Evolutionary conservation across 1,140 invertebrate genomes (phyloP).

Genomic region (Hyles euphorbiae): DNA sequence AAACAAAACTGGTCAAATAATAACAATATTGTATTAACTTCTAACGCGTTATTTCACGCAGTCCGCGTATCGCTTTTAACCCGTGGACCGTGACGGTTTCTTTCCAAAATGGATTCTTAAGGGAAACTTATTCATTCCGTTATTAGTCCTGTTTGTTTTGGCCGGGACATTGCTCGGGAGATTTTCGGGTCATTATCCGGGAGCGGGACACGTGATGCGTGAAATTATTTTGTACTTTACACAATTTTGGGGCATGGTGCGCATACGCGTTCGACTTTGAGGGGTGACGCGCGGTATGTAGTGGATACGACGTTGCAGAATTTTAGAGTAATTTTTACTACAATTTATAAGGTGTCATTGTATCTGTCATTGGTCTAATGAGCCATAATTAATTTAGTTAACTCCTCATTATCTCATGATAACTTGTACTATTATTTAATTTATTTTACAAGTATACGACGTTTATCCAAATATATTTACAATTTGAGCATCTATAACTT

Average conservation of each 20-base stretch:
- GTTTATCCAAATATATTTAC: too few species aligned
- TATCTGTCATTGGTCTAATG: too few species aligned
- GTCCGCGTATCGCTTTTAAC: not conserved
- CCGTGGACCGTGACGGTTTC: slow-evolving; percentile 28
- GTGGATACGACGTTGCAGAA: slow-evolving; percentile 23
- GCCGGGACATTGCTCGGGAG: slow-evolving; percentile 30
- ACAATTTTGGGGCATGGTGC: slow-evolving; percentile 47
- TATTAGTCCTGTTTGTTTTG: slow-evolving; percentile 66
- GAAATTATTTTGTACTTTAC: slow-evolving; percentile 75
- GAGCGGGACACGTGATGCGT: slow-evolving; percentile 64
- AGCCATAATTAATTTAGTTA: too few species aligned
- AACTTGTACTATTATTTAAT: too few species aligned
- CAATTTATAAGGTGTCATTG: too few species aligned
- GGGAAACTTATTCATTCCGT: slow-evolving; percentile 47
- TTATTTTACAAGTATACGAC: too few species aligned
- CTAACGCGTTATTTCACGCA: too few species aligned
- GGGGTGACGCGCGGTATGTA: slow-evolving; percentile 25
- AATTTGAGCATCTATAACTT: too few species aligned
- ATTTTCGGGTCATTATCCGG: slow-evolving; percentile 64
- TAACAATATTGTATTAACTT: too few species aligned
- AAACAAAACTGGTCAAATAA: too few species aligned
- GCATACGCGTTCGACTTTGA: slow-evolving; percentile 44
- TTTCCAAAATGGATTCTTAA: slow-evolving; percentile 44
- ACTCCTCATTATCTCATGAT: too few species aligned
- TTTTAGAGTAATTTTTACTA: too few species aligned